Base-by-base conservation (phyloP, 2,888 invertebrate species). In the Cacoxenus indagator region DNA sequence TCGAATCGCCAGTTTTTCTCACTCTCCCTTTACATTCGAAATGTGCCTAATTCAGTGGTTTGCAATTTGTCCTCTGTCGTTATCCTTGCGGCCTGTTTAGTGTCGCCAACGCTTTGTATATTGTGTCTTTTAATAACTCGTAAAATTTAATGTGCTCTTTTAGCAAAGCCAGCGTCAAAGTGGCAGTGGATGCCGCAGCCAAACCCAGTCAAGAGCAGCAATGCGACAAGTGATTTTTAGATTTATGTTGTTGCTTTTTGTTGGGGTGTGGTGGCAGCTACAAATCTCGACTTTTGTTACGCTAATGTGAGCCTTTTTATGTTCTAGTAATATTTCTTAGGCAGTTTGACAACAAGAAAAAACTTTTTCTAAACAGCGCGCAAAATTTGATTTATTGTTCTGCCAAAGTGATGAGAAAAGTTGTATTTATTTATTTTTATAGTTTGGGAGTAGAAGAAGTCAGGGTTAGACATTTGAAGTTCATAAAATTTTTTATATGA, bases 141-240 rank as follows among this genome's bases (percentile, higher is more conserved):
- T 81, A 76, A 80, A 84, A 82, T 82, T 81, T 84, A 83, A 84
- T 84, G 83, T 75, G 71, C 67, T 73, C 70, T 74, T 71, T 69
- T 68, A 65, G 69, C 22, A 51, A 70, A 64, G 69, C 65, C 46
- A 46, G 11, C 24, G 46, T 27, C 45, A 26, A 19, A 19, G 37
- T 31, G 14, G 51, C 51, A 43, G 11, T 43, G 31, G 19, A n/a
- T 2, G 19, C 61, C 43, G 22, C 17, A 17, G 9, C 29, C 17
- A 31, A 29, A 31, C 67, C 11, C 70, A 69, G 75, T 70, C 64
- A 71, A 11, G 75, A 76, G 76, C 77, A n/a, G n/a, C n/a, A n/a
- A n/a, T n/a, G 82, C 79, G 85, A 85, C 85, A 85, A 85, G 85
- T 86, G 85, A 85, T 82, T 85, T 78, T 78, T 78, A 84, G 85